These are phyloP conservation scores for Elanoides forficatus DNA, from an alignment of 2,113 vertebrate genomes.

Conservation along the genomic window DNA sequence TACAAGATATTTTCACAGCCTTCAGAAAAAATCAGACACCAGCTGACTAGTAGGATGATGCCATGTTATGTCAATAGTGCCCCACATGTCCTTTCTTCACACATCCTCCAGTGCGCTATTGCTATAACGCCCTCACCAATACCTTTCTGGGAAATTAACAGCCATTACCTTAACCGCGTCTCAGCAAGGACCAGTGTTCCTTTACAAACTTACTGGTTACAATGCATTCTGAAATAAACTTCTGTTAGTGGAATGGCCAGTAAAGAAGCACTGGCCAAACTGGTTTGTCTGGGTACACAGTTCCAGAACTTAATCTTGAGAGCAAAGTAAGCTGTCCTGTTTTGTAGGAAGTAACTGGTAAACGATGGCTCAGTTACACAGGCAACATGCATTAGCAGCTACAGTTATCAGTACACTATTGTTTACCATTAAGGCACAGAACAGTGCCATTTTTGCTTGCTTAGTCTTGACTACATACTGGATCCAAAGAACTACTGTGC, in stretches of 20 bases:
- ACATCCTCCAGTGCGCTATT: not conserved
- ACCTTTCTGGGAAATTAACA: not conserved
- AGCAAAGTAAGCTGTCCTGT: not conserved
- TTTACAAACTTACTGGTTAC: not conserved
- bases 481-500: not conserved
- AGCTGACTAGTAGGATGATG: constrained; percentile 43
- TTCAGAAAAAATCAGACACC: constrained; percentile 40
- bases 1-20: constrained; percentile 30
- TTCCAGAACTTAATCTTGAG: not conserved
- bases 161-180: not conserved
- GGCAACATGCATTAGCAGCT: not conserved
- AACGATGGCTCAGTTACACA: not conserved
- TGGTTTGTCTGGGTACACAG: not conserved
- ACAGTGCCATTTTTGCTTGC: not conserved
- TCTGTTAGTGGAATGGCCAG: not conserved
- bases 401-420: not conserved
- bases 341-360: not conserved
- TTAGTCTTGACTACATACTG: not conserved
- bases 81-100: constrained; percentile 20
- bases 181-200: not conserved
- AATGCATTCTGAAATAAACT: not conserved
- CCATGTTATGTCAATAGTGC: constrained; percentile 7
- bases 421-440: not conserved
- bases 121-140: not conserved
- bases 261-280: not conserved